Evolutionary conservation across 2,888 invertebrate species (phyloP).

Genomic region (Thera obeliscata): DNA sequence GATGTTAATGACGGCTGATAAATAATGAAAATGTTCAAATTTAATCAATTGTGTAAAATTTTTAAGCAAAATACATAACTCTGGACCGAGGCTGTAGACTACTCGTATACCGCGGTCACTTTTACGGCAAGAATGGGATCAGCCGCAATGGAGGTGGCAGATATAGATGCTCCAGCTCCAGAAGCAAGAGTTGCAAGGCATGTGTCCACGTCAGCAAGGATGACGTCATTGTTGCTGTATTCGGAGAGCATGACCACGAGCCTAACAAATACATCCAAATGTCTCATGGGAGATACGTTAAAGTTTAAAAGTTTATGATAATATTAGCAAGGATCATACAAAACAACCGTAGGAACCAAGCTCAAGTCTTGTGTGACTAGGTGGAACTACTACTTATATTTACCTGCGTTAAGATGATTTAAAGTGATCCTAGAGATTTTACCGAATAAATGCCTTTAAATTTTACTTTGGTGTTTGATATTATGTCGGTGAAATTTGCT

Average conservation of each 20-base stretch:
- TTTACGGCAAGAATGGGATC: slow-evolving; percentile 32
- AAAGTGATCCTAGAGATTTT: no score
- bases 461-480: no score
- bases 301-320: slow-evolving; percentile 16
- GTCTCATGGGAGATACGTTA: slow-evolving; percentile 20
- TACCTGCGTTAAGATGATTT: no score
- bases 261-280: slow-evolving; percentile 13
- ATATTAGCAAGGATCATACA: no score
- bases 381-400: no score
- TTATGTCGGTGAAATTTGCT: no score
- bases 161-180: slow-evolving; percentile 37
- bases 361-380: no score
- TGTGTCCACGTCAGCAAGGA: slow-evolving; percentile 37
- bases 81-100: slow-evolving; percentile 28
- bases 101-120: slow-evolving; percentile 30
- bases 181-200: slow-evolving; percentile 41
- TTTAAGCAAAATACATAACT: slow-evolving; percentile 15
- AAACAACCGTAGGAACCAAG: no score
- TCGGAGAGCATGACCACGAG: slow-evolving; percentile 19
- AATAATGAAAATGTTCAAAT: not conserved
- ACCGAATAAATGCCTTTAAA: no score
- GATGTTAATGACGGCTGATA: no score
- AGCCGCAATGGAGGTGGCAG: slow-evolving; percentile 24
- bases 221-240: slow-evolving; percentile 31
- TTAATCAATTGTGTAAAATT: no score